These are phyloP conservation scores for Hipparchia semele DNA, from an alignment of 2,888 invertebrate genomes.

Conservation along the genomic window DNA sequence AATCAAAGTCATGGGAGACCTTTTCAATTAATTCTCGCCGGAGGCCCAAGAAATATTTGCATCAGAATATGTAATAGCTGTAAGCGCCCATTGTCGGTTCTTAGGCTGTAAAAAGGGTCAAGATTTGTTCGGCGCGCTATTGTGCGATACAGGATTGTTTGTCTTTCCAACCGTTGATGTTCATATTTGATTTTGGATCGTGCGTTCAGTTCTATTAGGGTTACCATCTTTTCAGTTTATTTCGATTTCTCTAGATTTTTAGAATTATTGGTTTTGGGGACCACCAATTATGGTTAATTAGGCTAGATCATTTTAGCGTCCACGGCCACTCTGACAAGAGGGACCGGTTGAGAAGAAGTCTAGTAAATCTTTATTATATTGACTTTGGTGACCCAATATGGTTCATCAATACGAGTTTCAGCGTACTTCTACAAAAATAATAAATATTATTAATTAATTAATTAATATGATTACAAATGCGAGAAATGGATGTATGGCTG, in stretches of 20 bases:
- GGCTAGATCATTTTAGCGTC: too few relatives aligned
- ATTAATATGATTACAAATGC: too few relatives aligned
- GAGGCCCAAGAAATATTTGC: constrained; percentile 54
- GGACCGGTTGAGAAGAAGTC: too few relatives aligned
- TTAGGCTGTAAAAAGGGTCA: constrained; percentile 54
- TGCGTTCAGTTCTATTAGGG: constrained; percentile 39
- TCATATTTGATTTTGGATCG: constrained; percentile 62
- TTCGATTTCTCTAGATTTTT: not conserved
- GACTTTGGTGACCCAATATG: too few relatives aligned
- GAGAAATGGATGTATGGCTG: too few relatives aligned
- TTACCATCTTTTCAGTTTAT: not conserved
- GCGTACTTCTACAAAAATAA: too few relatives aligned
- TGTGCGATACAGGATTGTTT: constrained; percentile 66
- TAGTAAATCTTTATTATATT: too few relatives aligned
- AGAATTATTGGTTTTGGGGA: too few relatives aligned
- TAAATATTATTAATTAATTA: too few relatives aligned
- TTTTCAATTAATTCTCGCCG: constrained; percentile 59
- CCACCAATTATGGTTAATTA: too few relatives aligned
- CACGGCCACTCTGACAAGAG: too few relatives aligned
- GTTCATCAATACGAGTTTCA: too few relatives aligned
- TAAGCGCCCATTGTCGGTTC: constrained; percentile 49
- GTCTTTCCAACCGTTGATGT: constrained; percentile 62
- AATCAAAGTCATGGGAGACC: constrained; percentile 55
- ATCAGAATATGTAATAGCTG: constrained; percentile 54
- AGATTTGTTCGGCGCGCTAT: constrained; percentile 55